phyloP scores from a whole-genome alignment of 2,113 vertebrate genomes.

The Onychorhynchus coronatus region DNA sequence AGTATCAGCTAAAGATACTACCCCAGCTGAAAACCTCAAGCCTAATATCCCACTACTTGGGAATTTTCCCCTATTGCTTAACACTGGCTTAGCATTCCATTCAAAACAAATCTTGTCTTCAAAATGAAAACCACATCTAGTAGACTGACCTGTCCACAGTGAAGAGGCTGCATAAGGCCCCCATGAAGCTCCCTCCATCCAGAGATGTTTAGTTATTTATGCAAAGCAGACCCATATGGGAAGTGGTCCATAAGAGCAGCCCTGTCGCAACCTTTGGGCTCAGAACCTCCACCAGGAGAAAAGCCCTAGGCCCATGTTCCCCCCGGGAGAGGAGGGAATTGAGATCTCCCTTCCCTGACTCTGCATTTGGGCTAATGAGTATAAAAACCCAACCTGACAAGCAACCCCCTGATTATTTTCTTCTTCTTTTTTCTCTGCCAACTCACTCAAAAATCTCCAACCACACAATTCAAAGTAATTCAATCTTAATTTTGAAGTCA shows the following conservation, averaged over 20 bases:
- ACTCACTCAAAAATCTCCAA: neutral
- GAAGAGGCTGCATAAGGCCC: neutral
- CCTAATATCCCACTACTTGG: neutral
- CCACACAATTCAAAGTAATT: neutral
- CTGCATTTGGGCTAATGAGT: neutral
- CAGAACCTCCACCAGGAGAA: neutral
- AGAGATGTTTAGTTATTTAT: neutral
- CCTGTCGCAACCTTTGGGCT: neutral
- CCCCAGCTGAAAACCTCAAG: neutral
- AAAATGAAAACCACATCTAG: neutral
- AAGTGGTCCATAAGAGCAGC: neutral
- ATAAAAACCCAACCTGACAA: neutral
- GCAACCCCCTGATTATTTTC: neutral
- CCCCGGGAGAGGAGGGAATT: neutral
- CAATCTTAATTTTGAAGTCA: neutral
- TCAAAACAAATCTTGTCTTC: neutral
- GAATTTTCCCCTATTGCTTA: neutral
- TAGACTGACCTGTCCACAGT: neutral
- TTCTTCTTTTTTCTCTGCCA: neutral
- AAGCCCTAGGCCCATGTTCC: rapidly evolving
- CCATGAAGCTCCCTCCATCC: neutral
- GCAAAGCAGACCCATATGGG: neutral
- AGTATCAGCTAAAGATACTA: neutral
- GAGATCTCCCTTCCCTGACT: neutral
- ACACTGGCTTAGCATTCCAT: neutral